Evolutionary conservation across 2,113 vertebrate genomes (phyloP), one percentile per base, ranked within the genome.

Genomic region (Podiceps cristatus): DNA sequence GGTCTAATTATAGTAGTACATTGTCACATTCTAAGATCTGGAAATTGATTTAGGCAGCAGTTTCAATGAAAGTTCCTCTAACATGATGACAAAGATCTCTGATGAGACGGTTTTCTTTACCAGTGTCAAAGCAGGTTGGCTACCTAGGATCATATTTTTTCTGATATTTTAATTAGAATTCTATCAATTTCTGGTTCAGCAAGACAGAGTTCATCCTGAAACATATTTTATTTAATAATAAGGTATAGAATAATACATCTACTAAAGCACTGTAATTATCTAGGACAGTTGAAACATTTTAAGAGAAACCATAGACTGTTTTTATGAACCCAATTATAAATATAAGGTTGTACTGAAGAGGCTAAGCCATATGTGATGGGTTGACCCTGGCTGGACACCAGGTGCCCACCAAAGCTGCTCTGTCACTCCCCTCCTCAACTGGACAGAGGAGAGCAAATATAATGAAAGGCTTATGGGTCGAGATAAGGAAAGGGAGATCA

Each of bases 381-480:
- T 35, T 69, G 55, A 81, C 9, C 7, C 11, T 59, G 27, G n/a
- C 27, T 68, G 27, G 11, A 73, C 25, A 9, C 9, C 47, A 59
- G 27, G 6, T 44, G 10, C 8, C 24, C 44, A 37, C n/a, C 10
- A 55, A 67, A 68, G 24, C 8, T 2, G 1, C 27, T 63, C 28
- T 44, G 10, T 55, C 33, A 27, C 22, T 82, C 8, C 11, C 4
- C 5, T 52, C 18, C 22, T 69, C 25, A 62, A 4, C 8, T 31
- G 25, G 22, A n/a, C 12, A 62, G 35, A 4, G 11, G n/a, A 28
- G 14, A 44, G 19, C 80, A 80, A 88, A 67, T 35, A 22, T 5
- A 3, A 31, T 2, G 67, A 56, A 60, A 74, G 6, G 11, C 35
- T 88, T 0, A 0, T 47, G 64, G 14, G 12, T 31, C 2, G 6